Evolutionary conservation across 2,113 vertebrate species (phyloP), one percentile per base, ranked within the genome.

Genomic region (Apodemus speciosus): DNA sequence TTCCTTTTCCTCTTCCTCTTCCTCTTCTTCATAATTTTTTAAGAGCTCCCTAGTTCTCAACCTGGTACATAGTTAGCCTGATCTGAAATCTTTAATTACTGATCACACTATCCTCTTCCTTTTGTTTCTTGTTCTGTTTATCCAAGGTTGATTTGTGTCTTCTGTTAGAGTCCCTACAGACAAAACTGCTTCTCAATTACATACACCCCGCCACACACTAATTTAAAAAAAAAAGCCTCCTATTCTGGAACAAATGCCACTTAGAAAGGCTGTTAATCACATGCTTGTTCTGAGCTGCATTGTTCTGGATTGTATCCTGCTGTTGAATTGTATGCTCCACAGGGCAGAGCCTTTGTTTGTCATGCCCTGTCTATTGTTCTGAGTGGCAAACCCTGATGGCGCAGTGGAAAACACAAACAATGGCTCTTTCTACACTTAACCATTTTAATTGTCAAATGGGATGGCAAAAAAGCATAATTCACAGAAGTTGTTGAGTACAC

Each of bases 241-340:
- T 91, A 58, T 88, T 94, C 76, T 88, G 68, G 71, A 96, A 94
- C 84, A 97, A 94, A 71, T 88, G 94, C 81, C 92, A 96, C 95
- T 96, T 96, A 95, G 93, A 92, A 95, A 93, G 84, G 95, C 91
- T 96, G 94, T 75, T 97, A 97, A 97, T 97, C 96, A 97, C 87
- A 53, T 92, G 92, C 95, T 94, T 95, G 94, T 95, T 95, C 91
- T 92, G 95, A 92, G 81, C 58, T 60, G n/a, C 30, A 95, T 92
- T 96, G 95, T 95, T 97, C 95, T 90, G 92, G 43, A 30, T 60
- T 53, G 90, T 93, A 53, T 88, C 95, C 46, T 0, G 35, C 91
- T 71, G 91, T 38, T 86, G 18, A 1, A 75, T 90, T 93, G 95
- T 75, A 85, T 69, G 84, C 91, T 88, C 89, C 46, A 6, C 16